Conservation (phyloP, 2,113 vertebrate genomes). For the human (Homo sapiens) region DNA sequence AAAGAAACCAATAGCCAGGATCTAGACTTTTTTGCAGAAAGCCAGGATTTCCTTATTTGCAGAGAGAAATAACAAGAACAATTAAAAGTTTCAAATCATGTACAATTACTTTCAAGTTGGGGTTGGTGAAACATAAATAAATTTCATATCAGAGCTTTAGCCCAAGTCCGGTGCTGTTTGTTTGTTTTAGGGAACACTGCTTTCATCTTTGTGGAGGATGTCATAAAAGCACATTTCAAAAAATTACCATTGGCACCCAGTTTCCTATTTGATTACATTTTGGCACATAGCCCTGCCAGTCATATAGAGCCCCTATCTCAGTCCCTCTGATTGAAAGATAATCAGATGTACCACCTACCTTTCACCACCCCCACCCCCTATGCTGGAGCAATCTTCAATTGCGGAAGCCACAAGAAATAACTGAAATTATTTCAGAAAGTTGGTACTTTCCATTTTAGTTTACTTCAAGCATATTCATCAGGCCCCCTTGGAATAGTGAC, state of each 20-base stretch:
- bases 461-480: conserved; percentile 82
- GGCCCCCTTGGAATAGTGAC: conserved; percentile 79
- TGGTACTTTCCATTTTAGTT: conserved; percentile 90
- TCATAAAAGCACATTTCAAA: conserved; percentile 82
- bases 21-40: conserved; percentile 56
- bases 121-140: conserved; percentile 69
- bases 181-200: conserved; percentile 74
- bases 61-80: conserved; percentile 58
- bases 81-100: conserved; percentile 67
- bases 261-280: conserved; percentile 84
- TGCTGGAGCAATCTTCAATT: conserved; percentile 78
- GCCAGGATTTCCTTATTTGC: conserved; percentile 67
- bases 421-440: conserved; percentile 85
- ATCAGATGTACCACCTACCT: conserved; percentile 8
- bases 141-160: conserved; percentile 65
- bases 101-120: conserved; percentile 62
- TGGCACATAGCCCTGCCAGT: conserved; percentile 70
- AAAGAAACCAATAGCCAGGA: conserved; percentile 68
- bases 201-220: conserved; percentile 79
- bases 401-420: conserved; percentile 81
- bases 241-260: conserved; percentile 85
- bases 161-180: conserved; percentile 64
- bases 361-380: not conserved
- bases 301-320: not conserved
- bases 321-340: conserved; percentile 24